These are phyloP conservation scores for Escarpia spicata DNA, from an alignment of 2,888 invertebrate species.

Conservation along the genomic window DNA sequence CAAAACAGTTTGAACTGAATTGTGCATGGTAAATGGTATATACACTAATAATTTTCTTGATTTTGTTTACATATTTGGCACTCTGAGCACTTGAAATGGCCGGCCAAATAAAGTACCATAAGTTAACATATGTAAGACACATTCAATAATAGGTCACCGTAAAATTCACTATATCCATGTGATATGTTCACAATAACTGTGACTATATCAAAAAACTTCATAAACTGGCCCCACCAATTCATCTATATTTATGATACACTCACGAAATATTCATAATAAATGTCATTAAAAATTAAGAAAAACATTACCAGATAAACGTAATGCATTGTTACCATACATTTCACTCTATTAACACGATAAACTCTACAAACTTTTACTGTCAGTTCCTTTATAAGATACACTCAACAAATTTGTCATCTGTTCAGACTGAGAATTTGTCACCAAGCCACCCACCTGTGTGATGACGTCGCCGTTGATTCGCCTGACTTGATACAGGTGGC, in stretches of 20 bases:
- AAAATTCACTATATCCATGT: no score
- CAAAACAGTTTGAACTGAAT: not conserved
- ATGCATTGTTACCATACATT: not conserved
- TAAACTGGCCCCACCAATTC: not conserved
- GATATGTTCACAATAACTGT: no score
- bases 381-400: not conserved
- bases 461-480: constrained; percentile 90
- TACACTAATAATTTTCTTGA: not conserved
- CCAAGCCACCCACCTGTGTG: constrained; percentile 73
- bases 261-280: not conserved
- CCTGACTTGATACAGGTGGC: constrained; percentile 90
- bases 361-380: not conserved
- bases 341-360: not conserved
- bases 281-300: not conserved
- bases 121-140: no score
- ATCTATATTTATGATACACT: not conserved
- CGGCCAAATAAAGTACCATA: no score
- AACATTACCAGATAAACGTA: not conserved
- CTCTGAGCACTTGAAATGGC: not conserved
- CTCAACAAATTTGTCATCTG: not conserved
- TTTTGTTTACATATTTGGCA: not conserved
- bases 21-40: not conserved
- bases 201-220: no score
- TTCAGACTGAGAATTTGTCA: not conserved
- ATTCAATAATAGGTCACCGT: no score